Conservation (phyloP, 2,888 invertebrate genomes). For the Germaria angustata region DNA sequence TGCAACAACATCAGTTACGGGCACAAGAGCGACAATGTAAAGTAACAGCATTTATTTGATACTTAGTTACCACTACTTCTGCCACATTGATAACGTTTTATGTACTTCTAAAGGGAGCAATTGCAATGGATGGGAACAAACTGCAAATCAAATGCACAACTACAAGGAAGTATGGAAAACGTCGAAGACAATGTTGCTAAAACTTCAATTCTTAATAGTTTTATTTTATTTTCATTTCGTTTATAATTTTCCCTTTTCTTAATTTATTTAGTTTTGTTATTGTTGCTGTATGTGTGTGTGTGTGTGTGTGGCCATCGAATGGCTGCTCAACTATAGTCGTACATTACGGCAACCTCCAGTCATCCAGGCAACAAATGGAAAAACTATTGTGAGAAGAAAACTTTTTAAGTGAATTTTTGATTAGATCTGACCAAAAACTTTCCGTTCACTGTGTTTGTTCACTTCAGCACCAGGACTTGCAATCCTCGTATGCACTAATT, state of each 20-base stretch:
- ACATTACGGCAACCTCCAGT: slow-evolving; percentile 33
- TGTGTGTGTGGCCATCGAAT: slow-evolving; percentile 33
- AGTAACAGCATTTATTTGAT: slow-evolving; percentile 48
- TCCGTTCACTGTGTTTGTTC: slow-evolving; percentile 59
- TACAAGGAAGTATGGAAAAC: slow-evolving; percentile 37
- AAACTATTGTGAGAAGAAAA: slow-evolving; percentile 65
- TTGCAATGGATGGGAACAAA: slow-evolving; percentile 28
- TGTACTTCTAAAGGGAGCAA: slow-evolving; percentile 51
- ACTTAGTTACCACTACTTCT: slow-evolving; percentile 37
- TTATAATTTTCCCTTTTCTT: slow-evolving; percentile 33
- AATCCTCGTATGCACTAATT: slow-evolving; percentile 59
- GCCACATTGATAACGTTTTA: slow-evolving; percentile 27
- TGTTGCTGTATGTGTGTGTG: too few relatives aligned
- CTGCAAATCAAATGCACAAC: slow-evolving; percentile 17
- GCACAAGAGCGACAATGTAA: slow-evolving; percentile 58
- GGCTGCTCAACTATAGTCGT: slow-evolving; percentile 47
- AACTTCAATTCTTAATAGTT: slow-evolving; percentile 47
- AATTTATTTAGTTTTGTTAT: slow-evolving; percentile 22
- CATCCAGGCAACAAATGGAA: slow-evolving; percentile 62
- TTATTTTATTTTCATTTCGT: slow-evolving; percentile 43
- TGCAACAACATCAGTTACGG: slow-evolving; percentile 50
- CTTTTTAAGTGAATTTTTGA: slow-evolving; percentile 79
- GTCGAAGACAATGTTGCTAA: slow-evolving; percentile 59
- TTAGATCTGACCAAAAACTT: slow-evolving; percentile 77
- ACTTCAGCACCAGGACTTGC: slow-evolving; percentile 66